Conservation (phyloP, 2,888 invertebrate genomes). For the Microctonus aethiopoides region DNA sequence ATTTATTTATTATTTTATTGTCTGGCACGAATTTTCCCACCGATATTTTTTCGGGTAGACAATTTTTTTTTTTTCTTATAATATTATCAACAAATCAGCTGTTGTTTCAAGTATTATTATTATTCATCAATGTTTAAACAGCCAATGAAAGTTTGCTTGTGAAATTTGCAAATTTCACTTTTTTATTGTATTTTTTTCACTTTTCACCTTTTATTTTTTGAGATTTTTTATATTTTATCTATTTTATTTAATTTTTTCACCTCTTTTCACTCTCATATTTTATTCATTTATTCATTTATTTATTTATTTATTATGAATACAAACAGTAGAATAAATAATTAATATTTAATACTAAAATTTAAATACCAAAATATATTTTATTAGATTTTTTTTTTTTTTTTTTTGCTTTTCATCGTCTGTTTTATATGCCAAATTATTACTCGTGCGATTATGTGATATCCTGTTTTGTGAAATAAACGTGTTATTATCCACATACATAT, state of each 20-base stretch:
- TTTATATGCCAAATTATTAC: neutral
- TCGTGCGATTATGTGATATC: neutral
- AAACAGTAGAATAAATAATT: neutral
- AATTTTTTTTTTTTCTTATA: neutral
- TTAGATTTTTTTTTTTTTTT: neutral
- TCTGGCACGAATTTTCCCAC: neutral
- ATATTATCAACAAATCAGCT: conserved; percentile 40
- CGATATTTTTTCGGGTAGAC: neutral
- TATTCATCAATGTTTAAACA: conserved; percentile 34
- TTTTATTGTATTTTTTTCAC: neutral
- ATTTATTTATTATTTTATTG: neutral
- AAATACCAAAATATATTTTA: neutral
- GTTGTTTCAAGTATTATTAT: conserved; percentile 49
- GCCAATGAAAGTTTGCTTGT: conserved; percentile 29
- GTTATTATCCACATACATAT: neutral
- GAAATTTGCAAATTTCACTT: conserved; percentile 28
- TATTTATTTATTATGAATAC: neutral
- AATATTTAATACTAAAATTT: neutral
- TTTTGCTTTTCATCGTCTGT: neutral
- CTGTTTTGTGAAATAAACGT: neutral
- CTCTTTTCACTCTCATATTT: too few relatives aligned
- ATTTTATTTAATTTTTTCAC: neutral
- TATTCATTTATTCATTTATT: neutral
- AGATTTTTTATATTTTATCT: too few relatives aligned
- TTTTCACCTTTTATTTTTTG: neutral